Evolutionary conservation across 2,888 invertebrate genomes (phyloP).

Genomic region (Sinopyrophorus schimmeli): DNA sequence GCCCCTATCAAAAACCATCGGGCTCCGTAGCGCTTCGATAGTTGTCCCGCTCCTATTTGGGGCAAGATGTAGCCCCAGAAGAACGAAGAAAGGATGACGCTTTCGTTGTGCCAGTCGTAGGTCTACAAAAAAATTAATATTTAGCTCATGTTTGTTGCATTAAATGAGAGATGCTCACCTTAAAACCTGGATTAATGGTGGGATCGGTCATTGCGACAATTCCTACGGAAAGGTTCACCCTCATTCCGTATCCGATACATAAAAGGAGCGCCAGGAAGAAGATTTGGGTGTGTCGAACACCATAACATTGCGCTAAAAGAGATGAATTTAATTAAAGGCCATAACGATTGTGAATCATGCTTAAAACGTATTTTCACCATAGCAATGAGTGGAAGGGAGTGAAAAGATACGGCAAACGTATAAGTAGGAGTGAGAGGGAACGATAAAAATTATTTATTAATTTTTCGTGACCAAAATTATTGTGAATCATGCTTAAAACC

Average conservation of each 20-base stretch:
- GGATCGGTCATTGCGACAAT: slow-evolving; percentile 73
- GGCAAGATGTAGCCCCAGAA: slow-evolving; percentile 76
- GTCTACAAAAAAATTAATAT: slow-evolving; percentile 41
- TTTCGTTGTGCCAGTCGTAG: slow-evolving; percentile 58
- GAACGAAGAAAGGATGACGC: slow-evolving; percentile 69
- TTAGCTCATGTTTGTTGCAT: too few species aligned
- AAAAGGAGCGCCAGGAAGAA: slow-evolving; percentile 63
- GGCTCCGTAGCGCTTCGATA: slow-evolving; percentile 73
- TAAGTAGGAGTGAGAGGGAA: too few species aligned
- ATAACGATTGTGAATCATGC: too few species aligned
- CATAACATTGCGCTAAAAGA: slow-evolving; percentile 57
- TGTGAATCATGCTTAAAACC: too few species aligned
- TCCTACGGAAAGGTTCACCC: slow-evolving; percentile 70
- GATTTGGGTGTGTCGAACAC: slow-evolving; percentile 66
- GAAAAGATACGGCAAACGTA: too few species aligned
- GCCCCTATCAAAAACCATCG: slow-evolving; percentile 65
- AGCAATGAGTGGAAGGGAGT: too few species aligned
- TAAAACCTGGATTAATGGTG: slow-evolving; percentile 50
- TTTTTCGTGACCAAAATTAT: too few species aligned
- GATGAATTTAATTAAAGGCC: too few species aligned
- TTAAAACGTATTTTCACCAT: too few species aligned
- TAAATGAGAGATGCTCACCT: slow-evolving; percentile 55
- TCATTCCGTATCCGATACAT: slow-evolving; percentile 63
- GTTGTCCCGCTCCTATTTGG: slow-evolving; percentile 68
- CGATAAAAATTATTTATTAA: too few species aligned